Percentiles rank a stretch among this genome's conserved stretches.
Evolutionary conservation across 2,888 invertebrate species (phyloP).

Genomic region (Chelonus formosanus): DNA sequence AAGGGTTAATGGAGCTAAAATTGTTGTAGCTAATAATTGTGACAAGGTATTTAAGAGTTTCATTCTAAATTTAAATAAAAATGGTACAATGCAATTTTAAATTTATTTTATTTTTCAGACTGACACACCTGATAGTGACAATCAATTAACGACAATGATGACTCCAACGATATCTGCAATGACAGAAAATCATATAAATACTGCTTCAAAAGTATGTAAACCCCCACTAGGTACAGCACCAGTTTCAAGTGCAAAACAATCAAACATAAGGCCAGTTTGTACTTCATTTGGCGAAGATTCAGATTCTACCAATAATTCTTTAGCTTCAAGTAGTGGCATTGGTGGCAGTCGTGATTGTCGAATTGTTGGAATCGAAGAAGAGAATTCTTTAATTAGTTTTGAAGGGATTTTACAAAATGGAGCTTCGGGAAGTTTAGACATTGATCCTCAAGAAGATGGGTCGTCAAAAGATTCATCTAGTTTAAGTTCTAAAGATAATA

Average conservation of each 20-base stretch:
- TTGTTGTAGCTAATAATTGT: slow-evolving; percentile 61
- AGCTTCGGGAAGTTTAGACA: slow-evolving; percentile 66
- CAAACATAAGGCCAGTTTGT: slow-evolving; percentile 51
- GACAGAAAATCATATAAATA: slow-evolving; percentile 58
- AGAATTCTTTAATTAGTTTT: slow-evolving; percentile 72
- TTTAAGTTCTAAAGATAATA: slow-evolving; percentile 66
- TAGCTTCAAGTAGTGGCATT: slow-evolving; percentile 69
- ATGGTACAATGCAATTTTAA: neutral
- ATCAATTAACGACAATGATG: slow-evolving; percentile 51
- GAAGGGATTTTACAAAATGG: slow-evolving; percentile 72
- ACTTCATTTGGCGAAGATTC: slow-evolving; percentile 65
- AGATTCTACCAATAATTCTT: slow-evolving; percentile 68
- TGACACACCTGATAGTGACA: slow-evolving; percentile 58
- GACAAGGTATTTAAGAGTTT: slow-evolving; percentile 54
- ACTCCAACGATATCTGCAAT: slow-evolving; percentile 46
- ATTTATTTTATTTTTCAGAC: slow-evolving; percentile 46
- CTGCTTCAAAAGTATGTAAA: slow-evolving; percentile 52
- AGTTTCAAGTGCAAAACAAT: slow-evolving; percentile 41
- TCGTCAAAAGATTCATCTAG: slow-evolving; percentile 67
- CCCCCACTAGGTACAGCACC: slow-evolving; percentile 67
- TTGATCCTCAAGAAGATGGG: slow-evolving; percentile 69
- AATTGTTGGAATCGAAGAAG: slow-evolving; percentile 69
- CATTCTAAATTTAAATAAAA: slow-evolving; percentile 11
- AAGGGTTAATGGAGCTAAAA: slow-evolving; percentile 63
- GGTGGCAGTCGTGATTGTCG: slow-evolving; percentile 65